Percentiles rank a stretch among this genome's conserved stretches.
Conservation (phyloP, 2,113 vertebrate species). For the Pitta sordida region DNA sequence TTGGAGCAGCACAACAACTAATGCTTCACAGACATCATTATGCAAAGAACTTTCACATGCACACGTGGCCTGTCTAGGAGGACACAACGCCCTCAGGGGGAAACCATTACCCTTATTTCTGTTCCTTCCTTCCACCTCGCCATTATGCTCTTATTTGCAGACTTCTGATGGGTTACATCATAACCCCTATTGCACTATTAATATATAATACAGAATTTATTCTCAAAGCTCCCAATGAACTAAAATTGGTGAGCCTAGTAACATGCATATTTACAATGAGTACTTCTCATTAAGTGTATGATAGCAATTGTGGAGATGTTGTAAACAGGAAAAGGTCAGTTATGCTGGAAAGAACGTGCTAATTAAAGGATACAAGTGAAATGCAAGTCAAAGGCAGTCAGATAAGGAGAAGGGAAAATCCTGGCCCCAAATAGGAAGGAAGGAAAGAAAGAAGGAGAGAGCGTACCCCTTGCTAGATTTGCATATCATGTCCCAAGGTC, state of each 20-base stretch:
- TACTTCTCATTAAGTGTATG: not conserved
- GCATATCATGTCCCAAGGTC: conserved; percentile 48
- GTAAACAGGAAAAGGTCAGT: conserved; percentile 57
- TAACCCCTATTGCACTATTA: not conserved
- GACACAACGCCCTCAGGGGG: not conserved
- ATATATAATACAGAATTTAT: not conserved
- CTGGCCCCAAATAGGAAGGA: conserved; percentile 36
- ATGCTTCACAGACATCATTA: not conserved
- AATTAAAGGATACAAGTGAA: conserved; percentile 36
- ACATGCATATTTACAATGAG: not conserved
- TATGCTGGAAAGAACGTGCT: conserved; percentile 40
- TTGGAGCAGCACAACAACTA: not conserved
- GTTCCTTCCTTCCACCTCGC: not conserved
- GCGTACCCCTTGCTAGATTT: not conserved
- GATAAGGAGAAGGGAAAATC: conserved; percentile 19
- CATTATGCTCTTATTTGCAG: not conserved
- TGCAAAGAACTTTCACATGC: not conserved
- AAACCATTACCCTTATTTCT: not conserved
- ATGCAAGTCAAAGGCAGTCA: conserved; percentile 24
- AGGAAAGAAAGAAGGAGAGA: conserved; percentile 2
- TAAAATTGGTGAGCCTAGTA: not conserved
- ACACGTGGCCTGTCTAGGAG: not conserved
- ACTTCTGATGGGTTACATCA: not conserved
- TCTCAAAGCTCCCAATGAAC: not conserved
- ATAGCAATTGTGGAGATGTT: not conserved